Base-by-base conservation (phyloP, 2,888 invertebrate genomes). In the Steinernema carpocapsae region DNA sequence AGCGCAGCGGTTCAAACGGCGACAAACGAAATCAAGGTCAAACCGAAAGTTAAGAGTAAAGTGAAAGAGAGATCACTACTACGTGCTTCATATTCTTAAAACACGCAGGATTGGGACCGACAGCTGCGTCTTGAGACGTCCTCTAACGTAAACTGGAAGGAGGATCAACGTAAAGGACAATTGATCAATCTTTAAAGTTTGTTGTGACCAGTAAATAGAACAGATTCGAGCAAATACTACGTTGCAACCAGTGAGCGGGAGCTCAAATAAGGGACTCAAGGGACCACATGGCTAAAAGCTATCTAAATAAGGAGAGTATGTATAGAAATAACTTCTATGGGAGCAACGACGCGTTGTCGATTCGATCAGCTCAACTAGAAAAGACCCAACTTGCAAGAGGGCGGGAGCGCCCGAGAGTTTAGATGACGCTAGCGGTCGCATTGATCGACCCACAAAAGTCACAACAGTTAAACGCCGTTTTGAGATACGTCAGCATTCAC, bases 1-100 rank as follows among this genome's bases (percentile, higher is more conserved):
- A 10, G 12, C 51, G 19, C 12, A 19, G n/a, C 19, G 12, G 6
- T 6, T 10, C 51, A 6, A 6, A n/a, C 12, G n/a, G n/a, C 12
- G n/a, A 22, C 22, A 56, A 26, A 56, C 17, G 26, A 56, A 10
- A 6, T 51, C 51, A 51, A 51, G 51, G 51, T 51, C 51, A 51
- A 19, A 10, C 14, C 43, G 43, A 43, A 14, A 43, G 14, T 7
- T 14, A 43, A 43, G 14, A 14, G 43, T 43, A 43, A n/a, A n/a
- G n/a, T n/a, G n/a, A n/a, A n/a, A n/a, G n/a, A n/a, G n/a, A n/a
- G n/a, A n/a, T n/a, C n/a, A n/a, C n/a, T 6, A 19, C 51, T 51
- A 51, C 24, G 56, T 56, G 56, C 56, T 26, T n/a, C n/a, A n/a
- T n/a, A n/a, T n/a, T n/a, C n/a, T 26, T 56, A 26, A 3, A 24